phyloP scores from a whole-genome alignment of 1,140 invertebrate species.

The Littorina saxatilis region DNA sequence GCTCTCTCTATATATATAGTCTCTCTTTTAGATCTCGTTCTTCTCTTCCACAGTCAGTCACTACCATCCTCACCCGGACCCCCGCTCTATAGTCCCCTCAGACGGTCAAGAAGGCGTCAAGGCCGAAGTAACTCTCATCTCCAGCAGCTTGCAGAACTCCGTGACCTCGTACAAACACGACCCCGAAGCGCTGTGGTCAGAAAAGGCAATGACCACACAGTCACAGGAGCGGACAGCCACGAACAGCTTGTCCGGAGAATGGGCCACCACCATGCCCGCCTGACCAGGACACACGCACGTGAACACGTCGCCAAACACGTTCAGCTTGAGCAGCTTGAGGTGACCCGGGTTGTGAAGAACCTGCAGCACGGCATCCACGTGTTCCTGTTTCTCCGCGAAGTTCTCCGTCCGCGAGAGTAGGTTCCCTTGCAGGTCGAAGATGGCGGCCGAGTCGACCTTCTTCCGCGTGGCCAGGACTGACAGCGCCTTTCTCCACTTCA shows the following conservation, averaged over 20 bases:
- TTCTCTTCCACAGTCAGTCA: too few relatives aligned
- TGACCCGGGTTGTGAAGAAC: background rate
- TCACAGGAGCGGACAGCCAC: conserved; percentile 15
- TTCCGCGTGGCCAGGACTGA: conserved; percentile 7
- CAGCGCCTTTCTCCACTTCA: conserved; percentile 17
- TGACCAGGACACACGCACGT: conserved; percentile 16
- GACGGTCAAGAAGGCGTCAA: too few relatives aligned
- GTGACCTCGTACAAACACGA: conserved; percentile 45
- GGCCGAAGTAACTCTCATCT: conserved; percentile 12
- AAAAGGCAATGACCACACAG: conserved; percentile 40
- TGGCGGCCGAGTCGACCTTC: conserved; percentile 35
- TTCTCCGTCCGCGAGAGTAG: conserved; percentile 31
- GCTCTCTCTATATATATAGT: too few relatives aligned
- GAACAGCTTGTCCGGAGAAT: conserved; percentile 17
- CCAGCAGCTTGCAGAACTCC: conserved; percentile 40
- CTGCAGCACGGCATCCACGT: conserved; percentile 1
- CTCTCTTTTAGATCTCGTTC: too few relatives aligned
- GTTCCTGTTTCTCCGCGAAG: conserved; percentile 30
- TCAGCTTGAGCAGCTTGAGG: conserved; percentile 19
- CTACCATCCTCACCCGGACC: too few relatives aligned
- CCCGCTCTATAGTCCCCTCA: too few relatives aligned
- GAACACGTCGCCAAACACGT: conserved; percentile 31
- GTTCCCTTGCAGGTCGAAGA: conserved; percentile 25
- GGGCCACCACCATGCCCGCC: conserved; percentile 10
- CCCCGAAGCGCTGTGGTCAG: conserved; percentile 30